Base-by-base conservation (phyloP, 2,113 vertebrate species). In the Zingel zingel region DNA sequence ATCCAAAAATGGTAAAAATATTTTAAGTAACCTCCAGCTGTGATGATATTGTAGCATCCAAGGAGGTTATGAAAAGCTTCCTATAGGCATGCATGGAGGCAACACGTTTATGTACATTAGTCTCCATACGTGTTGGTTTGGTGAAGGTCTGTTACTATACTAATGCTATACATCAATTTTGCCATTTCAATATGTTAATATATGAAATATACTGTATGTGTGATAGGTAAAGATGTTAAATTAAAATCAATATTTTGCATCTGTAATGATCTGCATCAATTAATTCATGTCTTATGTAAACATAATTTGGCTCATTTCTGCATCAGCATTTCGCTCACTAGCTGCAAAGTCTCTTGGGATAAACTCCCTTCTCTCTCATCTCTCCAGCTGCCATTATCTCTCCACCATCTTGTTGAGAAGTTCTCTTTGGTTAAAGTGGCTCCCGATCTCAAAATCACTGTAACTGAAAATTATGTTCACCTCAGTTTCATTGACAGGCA, bases 151-250 rank as follows among this genome's bases (percentile, higher is more conserved):
- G 19, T 75, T 53, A 4, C 7, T 19, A 14, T 3, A 3, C 36
- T 43, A 43, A 12, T 45, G 36, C n/a, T 18, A 15, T 71, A 48
- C 12, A 47, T 47, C 10, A 13, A 3, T 27, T 30, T 33, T 47
- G 10, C 23, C 2, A 5, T 65, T 80, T 73, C 3, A 47, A 33
- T 47, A 47, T 6, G 0, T 27, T 63, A n/a, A n/a, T n/a, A n/a
- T n/a, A n/a, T 33, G 8, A 2, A 54, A 6, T 21, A 27, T 23
- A 18, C 57, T 14, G 3, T 15, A 45, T 25, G 15, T 47, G 58
- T 70, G n/a, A 56, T n/a, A 12, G 48, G 43, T 69, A 73, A 82
- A 86, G 53, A 75, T 19, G 48, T 66, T 39, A 27, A 64, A 69
- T 50, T 56, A n/a, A 83, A 39, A 76, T 57, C 48, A 63, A 54